phyloP scores from a whole-genome alignment of 2,113 vertebrate genomes.

The Chrysochloris asiatica region DNA sequence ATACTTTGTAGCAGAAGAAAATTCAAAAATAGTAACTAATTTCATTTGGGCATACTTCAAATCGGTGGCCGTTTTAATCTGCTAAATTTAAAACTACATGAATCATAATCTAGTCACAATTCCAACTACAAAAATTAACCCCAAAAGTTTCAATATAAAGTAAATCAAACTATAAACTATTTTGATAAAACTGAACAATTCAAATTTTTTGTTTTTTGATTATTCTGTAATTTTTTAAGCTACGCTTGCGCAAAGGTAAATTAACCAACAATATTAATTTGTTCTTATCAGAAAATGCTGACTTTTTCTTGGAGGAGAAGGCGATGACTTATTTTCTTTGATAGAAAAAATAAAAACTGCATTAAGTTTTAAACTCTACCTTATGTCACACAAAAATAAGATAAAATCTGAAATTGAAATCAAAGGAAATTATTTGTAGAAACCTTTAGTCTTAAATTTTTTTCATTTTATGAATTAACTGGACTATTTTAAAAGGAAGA shows the following conservation, averaged over 20 bases:
- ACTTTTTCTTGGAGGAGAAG: not conserved
- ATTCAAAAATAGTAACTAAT: not conserved
- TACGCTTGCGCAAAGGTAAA: not conserved
- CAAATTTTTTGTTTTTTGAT: not conserved
- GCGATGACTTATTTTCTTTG: not conserved
- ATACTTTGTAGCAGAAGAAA: not conserved
- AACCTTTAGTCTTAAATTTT: slow-evolving; percentile 31
- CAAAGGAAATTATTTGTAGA: slow-evolving; percentile 49
- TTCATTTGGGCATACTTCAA: not conserved
- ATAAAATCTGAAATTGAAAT: slow-evolving; percentile 47
- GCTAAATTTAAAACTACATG: not conserved
- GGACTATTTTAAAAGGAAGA: slow-evolving; percentile 52
- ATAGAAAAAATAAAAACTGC: not conserved
- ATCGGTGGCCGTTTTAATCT: not conserved
- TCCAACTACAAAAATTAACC: slow-evolving; percentile 27
- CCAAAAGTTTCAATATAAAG: not conserved
- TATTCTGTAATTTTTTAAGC: not conserved
- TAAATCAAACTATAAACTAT: not conserved
- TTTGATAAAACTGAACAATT: not conserved
- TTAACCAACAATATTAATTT: not conserved
- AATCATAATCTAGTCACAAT: not conserved
- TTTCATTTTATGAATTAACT: not conserved
- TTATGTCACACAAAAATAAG: not conserved
- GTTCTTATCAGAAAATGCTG: not conserved
- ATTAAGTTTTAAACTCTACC: not conserved